These are phyloP conservation scores for Sterrhoptilus dennistouni DNA, from an alignment of 2,113 vertebrate species.

Conservation along the genomic window DNA sequence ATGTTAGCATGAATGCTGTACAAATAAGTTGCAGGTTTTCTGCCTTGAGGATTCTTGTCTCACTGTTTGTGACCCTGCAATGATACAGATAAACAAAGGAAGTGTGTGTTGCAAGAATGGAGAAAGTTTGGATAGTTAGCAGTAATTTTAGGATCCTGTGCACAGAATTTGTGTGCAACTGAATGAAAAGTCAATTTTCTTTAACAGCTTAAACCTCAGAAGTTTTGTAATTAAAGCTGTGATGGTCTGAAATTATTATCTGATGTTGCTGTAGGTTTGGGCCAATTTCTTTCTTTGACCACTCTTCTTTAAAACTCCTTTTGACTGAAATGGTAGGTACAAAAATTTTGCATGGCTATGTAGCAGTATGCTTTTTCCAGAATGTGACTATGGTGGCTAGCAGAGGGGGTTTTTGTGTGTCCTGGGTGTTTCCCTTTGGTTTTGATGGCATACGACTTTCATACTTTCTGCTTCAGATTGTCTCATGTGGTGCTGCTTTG, in stretches of 20 bases:
- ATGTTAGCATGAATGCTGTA: not conserved
- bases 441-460: not conserved
- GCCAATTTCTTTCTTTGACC: not conserved
- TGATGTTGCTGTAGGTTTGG: not conserved
- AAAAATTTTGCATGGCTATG: not conserved
- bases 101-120: not conserved
- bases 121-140: not conserved
- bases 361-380: not conserved
- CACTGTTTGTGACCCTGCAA: fast-evolving
- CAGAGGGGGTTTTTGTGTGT: fast-evolving
- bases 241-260: not conserved
- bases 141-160: not conserved
- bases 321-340: not conserved
- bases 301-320: not conserved
- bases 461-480: not conserved
- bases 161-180: not conserved
- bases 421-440: not conserved
- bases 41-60: not conserved
- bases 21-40: not conserved
- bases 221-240: not conserved
- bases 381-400: not conserved
- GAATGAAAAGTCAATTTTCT: not conserved
- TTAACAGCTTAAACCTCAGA: not conserved
- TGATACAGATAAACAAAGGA: not conserved
- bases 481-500: not conserved